Evolutionary conservation across 2,888 invertebrate genomes (phyloP).

Genomic region (Cremastinae sp.): DNA sequence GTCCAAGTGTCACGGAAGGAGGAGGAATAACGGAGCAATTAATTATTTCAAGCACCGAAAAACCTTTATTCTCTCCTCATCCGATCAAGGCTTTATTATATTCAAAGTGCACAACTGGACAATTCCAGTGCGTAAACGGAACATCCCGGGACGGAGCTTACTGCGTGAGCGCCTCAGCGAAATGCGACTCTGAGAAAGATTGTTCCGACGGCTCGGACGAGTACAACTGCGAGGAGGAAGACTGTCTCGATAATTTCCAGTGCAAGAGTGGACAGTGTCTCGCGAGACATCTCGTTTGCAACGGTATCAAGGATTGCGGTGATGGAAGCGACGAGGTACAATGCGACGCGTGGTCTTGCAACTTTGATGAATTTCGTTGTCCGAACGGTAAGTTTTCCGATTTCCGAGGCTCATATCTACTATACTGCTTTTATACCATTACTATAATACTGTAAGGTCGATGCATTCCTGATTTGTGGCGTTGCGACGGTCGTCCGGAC

Average conservation of each 20-base stretch:
- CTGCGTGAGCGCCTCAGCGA: conserved; percentile 81
- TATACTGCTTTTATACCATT: background rate
- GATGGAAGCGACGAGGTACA: conserved; percentile 84
- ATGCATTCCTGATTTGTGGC: conserved; percentile 83
- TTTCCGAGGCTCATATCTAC: background rate
- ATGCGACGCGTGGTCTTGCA: conserved; percentile 82
- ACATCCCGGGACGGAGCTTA: conserved; percentile 83
- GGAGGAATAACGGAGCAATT: no score
- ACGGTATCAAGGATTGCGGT: conserved; percentile 84
- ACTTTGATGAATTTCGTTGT: conserved; percentile 83
- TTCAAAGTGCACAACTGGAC: conserved; percentile 82
- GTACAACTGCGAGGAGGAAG: conserved; percentile 81
- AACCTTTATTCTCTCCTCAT: no score
- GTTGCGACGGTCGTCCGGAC: conserved; percentile 83
- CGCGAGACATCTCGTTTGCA: conserved; percentile 83
- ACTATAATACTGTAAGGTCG: conserved; percentile 73
- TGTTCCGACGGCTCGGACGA: conserved; percentile 85
- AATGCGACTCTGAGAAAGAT: conserved; percentile 83
- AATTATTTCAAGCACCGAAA: no score
- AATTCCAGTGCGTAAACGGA: conserved; percentile 84
- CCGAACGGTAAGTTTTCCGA: conserved; percentile 69
- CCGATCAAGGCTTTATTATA: conserved; percentile 74
- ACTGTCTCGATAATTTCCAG: conserved; percentile 84
- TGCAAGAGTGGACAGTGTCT: conserved; percentile 84
- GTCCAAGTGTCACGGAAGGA: no score